Percentiles rank a stretch among this genome's conserved stretches.
These are phyloP conservation scores for Bothrops jararaca DNA, from an alignment of 2,113 vertebrate genomes.

Conservation along the genomic window DNA sequence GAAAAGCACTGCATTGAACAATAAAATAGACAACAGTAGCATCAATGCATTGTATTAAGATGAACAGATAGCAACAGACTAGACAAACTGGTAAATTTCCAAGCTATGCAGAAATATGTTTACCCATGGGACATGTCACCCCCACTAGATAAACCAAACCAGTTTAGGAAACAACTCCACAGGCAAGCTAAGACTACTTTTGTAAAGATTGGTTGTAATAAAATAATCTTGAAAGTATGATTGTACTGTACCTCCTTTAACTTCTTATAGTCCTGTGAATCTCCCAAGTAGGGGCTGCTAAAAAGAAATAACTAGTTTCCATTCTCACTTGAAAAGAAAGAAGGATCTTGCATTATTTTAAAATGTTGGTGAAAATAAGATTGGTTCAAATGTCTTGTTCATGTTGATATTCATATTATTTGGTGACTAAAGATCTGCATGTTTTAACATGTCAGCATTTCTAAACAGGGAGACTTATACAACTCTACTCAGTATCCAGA, in stretches of 20 bases:
- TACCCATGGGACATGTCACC: not conserved
- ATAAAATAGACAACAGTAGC: not conserved
- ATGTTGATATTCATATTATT: not conserved
- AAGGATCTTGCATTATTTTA: not conserved
- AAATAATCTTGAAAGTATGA: not conserved
- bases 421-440: not conserved
- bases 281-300: not conserved
- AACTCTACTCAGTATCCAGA: not conserved
- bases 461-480: not conserved
- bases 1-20: not conserved
- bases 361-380: not conserved
- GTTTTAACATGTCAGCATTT: not conserved
- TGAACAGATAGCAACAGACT: not conserved
- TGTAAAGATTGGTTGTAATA: not conserved
- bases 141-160: not conserved
- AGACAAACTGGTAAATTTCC: not conserved
- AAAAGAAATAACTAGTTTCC: not conserved
- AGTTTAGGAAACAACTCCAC: not conserved
- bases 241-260: not conserved
- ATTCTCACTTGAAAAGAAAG: not conserved
- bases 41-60: not conserved
- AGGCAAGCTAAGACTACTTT: not conserved
- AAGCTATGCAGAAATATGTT: not conserved
- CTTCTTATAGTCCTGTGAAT: not conserved
- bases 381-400: not conserved